Base-by-base conservation (phyloP, 1,140 invertebrate species). In the Sitobion miscanthi region DNA sequence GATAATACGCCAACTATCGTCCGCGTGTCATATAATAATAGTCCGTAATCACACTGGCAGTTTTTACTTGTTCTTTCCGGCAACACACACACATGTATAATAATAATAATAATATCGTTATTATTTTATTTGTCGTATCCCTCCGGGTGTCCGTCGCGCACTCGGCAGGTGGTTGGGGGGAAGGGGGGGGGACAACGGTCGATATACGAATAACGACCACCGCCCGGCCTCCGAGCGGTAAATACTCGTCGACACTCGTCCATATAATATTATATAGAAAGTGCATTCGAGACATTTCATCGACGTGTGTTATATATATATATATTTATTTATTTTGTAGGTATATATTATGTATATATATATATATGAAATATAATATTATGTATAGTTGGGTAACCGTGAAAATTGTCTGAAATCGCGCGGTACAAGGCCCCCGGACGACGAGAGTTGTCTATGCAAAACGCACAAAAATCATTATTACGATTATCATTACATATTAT, bases 141-240 rank as follows among this genome's bases (percentile, higher is more conserved):
- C 85, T 86, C 42, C 42, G 85, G 85, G 85, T 47, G 23, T 42
- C 21, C 21, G 38, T 21, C 21, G 38, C 7, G 38, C 30, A n/a
- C 30, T 11, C 30, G 30, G 62, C 14, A 69, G n/a, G 1, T n/a
- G 57, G 57, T 62, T 62, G 2, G 14, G 30, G 62, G 20, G 45
- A 3, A 4, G 25, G 20, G 62, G 20, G 5, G 14, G 20, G 45
- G 23, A 11, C 45, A n/a, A 69, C 85, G 83, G 83, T 85, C 45
- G 45, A 86, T 69, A 69, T 69, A 86, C 85, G 85, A 45, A n/a
- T 45, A 47, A 69, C 42, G 87, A 47, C 11, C 86, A 30, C 86
- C 86, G 86, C 86, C 86, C 47, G 86, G 86, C 86, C 86, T 87
- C 45, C 86, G 30, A 87, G 86, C 86, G 42, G 42, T 86, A 30